Evolutionary conservation across 92 coral and sea anemone species (phyloP), one percentile per base, ranked within the genome.

Genomic region (Metridium senile): DNA sequence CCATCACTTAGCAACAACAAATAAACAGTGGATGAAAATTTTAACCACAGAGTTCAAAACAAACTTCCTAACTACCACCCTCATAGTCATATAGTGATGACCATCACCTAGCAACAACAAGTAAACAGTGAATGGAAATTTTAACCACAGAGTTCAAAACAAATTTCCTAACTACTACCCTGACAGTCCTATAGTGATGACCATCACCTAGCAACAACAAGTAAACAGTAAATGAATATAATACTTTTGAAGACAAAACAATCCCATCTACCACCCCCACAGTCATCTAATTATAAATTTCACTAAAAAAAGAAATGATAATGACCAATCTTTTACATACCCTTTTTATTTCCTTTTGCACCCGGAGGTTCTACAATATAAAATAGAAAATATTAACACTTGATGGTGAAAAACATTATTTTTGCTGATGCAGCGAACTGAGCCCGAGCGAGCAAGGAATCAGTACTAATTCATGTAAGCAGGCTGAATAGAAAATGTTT

Each of bases 211-310:
- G 49, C 49, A 39, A 39, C 49, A 39, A 39, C 49, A 39, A 39
- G 49, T 39, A 39, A 39, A 39, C 49, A 39, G 13, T 4, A 6
- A 39, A 4, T 39, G 49, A 39, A 39, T 4, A 39, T 13, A 39
- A 39, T 39, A 39, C 49, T 39, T 13, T 39, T 6, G n/a, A 88
- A 64, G 8, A 76, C 93, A 22, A 76, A 49, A 49, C 79, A 11
- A 26, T 80, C n/a, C 93, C 91, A 0, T 84, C 87, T 49, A 69
- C 77, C 30, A 54, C 61, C 13, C 87, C 87, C 23, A 71, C 63
- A 9, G 85, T 49, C 47, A 81, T 62, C 16, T 31, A 26, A 58
- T 66, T 68, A 63, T 52, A 29, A 7, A 43, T 34, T 32, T 53
- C 39, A 26, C 31, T n/a, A n/a, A n/a, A n/a, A n/a, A n/a, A n/a